Conservation (phyloP, 1,140 invertebrate species). For the Drosophila obscura region DNA sequence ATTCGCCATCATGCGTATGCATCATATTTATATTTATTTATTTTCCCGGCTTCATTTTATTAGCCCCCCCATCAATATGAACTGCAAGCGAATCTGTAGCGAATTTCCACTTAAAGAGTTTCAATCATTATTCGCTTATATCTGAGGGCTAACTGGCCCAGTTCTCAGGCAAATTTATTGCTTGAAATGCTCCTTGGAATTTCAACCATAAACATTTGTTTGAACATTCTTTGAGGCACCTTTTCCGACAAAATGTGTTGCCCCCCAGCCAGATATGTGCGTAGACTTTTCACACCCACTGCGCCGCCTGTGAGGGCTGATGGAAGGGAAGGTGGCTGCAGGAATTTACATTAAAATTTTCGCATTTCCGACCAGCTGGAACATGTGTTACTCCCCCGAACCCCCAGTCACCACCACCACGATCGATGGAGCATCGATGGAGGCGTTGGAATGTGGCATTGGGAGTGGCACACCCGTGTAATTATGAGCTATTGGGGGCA, state of each 20-base stretch:
- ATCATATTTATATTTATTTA: too few relatives aligned
- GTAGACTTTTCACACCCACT: conserved; percentile 1
- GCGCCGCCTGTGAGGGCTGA: not conserved
- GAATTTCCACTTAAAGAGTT: too few relatives aligned
- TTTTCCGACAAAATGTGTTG: not conserved
- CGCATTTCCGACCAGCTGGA: conserved; percentile 3
- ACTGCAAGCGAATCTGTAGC: too few relatives aligned
- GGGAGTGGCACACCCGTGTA: conserved; percentile 26
- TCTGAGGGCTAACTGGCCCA: too few relatives aligned
- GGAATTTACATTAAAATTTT: conserved; percentile 36
- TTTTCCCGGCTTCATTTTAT: too few relatives aligned
- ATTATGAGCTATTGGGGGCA: conserved; percentile 47
- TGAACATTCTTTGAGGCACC: not conserved
- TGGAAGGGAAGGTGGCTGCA: not conserved
- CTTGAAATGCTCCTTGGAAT: too few relatives aligned
- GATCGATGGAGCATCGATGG: conserved; percentile 10
- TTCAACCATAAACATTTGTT: too few relatives aligned
- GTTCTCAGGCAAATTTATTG: too few relatives aligned
- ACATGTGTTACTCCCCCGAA: conserved; percentile 27
- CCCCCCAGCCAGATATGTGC: not conserved
- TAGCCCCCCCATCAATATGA: too few relatives aligned
- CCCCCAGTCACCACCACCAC: too few relatives aligned
- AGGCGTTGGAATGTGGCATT: not conserved
- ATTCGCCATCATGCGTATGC: too few relatives aligned
- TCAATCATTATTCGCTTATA: too few relatives aligned